Percentiles rank a stretch among this genome's conserved stretches.
These are phyloP conservation scores for Drosophila incognita DNA, from an alignment of 2,888 invertebrate species.

Conservation along the genomic window DNA sequence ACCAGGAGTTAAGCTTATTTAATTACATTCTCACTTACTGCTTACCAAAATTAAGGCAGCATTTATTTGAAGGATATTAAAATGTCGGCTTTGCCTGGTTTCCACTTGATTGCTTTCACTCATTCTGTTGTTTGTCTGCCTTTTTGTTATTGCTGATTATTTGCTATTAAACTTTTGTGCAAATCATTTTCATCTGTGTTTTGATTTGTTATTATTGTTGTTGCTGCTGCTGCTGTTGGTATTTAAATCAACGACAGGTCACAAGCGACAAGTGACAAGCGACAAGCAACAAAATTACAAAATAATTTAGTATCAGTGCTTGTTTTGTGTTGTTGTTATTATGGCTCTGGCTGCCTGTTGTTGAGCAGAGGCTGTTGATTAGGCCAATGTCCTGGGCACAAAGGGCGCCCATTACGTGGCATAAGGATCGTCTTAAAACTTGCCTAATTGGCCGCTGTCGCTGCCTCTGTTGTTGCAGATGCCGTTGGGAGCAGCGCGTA, in stretches of 20 bases:
- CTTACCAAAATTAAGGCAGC: not conserved
- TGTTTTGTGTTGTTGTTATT: slow-evolving; percentile 16
- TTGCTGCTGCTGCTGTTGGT: slow-evolving; percentile 16
- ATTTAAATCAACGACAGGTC: slow-evolving; percentile 68
- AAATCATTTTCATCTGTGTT: slow-evolving; percentile 22
- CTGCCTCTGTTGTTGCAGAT: slow-evolving; percentile 5
- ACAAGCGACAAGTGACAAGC: slow-evolving; percentile 39
- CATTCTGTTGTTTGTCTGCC: slow-evolving; percentile 1
- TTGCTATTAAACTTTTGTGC: slow-evolving; percentile 56
- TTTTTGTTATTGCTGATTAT: slow-evolving; percentile 9
- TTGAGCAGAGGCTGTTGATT: slow-evolving; percentile 52
- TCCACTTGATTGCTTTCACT: not conserved
- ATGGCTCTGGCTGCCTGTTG: slow-evolving; percentile 13
- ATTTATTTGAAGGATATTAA: not conserved
- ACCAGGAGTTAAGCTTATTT: no score
- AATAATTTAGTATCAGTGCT: slow-evolving; percentile 54
- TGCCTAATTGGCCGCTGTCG: slow-evolving; percentile 50
- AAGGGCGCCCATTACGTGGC: slow-evolving; percentile 53
- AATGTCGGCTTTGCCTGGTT: no score
- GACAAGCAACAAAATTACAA: slow-evolving; percentile 44
- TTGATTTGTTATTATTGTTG: not conserved
- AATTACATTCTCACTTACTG: no score
- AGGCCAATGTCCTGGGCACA: slow-evolving; percentile 57
- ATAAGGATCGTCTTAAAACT: slow-evolving; percentile 57
- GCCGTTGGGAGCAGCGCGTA: slow-evolving; percentile 17